Evolutionary conservation across 2,113 vertebrate species (phyloP), one percentile per base, ranked within the genome.

Genomic region (Planiliza haematocheilus): DNA sequence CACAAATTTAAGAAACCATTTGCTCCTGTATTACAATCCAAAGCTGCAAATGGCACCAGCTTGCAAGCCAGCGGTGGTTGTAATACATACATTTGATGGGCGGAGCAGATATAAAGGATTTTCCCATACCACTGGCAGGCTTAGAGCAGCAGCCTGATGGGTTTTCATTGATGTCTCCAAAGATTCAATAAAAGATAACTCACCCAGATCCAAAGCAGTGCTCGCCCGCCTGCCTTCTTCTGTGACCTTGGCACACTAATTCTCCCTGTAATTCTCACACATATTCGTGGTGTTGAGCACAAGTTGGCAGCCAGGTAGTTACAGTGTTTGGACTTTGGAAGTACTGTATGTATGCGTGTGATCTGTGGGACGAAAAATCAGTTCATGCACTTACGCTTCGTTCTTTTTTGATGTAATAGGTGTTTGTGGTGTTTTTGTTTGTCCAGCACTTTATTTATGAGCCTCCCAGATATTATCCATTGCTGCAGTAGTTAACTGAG

Each of bases 181-280:
- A 75, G 66, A 87, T 85, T 85, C 69, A 85, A 70, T 79, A 66
- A 81, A 66, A 61, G 77, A 81, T 84, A 77, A 82, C 10, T 2
- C 0, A 4, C 50, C 61, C 43, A 36, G 39, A 77, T 72, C 51
- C 68, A 53, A 79, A 74, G 68, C 66, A 67, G 56, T 13, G 53
- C 61, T 67, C 58, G 43, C 58, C 60, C 58, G 43, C 58, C 60
- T 60, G 51, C 37, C 51, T 79, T 57, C 45, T 37, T 66, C 68
- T 73, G 39, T 78, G 73, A 75, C 74, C 70, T 87, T 84, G 81
- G 41, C 42, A 42, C 34, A 21, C 8, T 58, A 49, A 80, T 61
- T 73, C 58, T 74, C 34, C 41, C 21, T 73, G 24, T 30, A 30
- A 30, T 30, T 30, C 24, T 30, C 24, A 30, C 50, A 9, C 70